Base-by-base conservation (phyloP, 2,113 vertebrate genomes). In the Spizaetus ornatus region DNA sequence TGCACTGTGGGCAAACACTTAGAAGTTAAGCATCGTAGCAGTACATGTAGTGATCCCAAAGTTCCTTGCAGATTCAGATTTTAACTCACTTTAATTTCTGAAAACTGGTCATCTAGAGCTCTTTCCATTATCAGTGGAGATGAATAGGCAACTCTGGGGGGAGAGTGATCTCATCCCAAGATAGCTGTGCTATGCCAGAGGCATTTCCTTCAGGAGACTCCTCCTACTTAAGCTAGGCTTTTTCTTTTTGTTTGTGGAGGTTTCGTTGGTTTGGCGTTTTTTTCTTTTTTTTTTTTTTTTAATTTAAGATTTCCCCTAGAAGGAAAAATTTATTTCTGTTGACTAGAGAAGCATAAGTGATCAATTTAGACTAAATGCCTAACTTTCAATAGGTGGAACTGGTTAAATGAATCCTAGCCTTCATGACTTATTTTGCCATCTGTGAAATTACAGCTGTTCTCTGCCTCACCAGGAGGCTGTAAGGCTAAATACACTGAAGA, bases 261-360 rank as follows among this genome's bases (percentile, higher is more conserved):
- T 62, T 62, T 55, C 9, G 1, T 47, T 61, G 3, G n/a, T 40
- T 66, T 10, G 13, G 3, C 4, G 0, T 23, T 8, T 17, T 21
- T 34, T 56, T 22, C 5, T 13, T 23, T 26, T 11, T 20, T 22
- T 14, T 14, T 42, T 61, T 7, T 18, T 62, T 79, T 21, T 29
- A 29, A 8, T n/a, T 59, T 62, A n/a, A 27, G 7, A 11, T 82
- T 86, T 65, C 3, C 4, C 8, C 7, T 66, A 34, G 20, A 86
- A 77, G 13, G 25, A 78, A 76, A 88, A 59, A 67, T 48, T 25
- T 48, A 1, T 38, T 55, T 77, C 34, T 74, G 6, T 40, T 82
- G n/a, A 55, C 16, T 55, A 86, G n/a, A 78, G 32, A 42, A 86
- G 9, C 10, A 7, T 34, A 84, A 69, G 7, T 25, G 59, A 43